Percentiles rank a stretch among this genome's conserved stretches.
phyloP scores from a whole-genome alignment of 2,797 vertebrate species.

The Channallabes apus region DNA sequence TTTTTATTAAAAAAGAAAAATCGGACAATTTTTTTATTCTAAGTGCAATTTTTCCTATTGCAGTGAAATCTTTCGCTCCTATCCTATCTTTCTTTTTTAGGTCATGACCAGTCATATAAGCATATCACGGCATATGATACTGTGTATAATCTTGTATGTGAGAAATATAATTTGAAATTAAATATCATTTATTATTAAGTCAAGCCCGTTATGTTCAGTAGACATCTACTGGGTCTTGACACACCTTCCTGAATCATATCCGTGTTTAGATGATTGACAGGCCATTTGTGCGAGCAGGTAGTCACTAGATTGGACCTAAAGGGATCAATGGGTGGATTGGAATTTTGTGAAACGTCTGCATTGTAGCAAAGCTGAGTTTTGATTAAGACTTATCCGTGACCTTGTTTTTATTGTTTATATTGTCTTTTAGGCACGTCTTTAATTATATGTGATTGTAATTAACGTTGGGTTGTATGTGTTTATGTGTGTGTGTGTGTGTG shows the following conservation, averaged over 20 bases:
- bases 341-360: not conserved
- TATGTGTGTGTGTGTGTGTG: slow-evolving; percentile 18
- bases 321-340: not conserved
- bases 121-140: too few relatives aligned
- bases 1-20: too few relatives aligned
- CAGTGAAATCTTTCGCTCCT: too few relatives aligned
- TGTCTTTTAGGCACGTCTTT: not conserved
- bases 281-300: not conserved
- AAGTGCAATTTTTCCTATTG: too few relatives aligned
- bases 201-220: not conserved
- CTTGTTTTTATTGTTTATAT: not conserved
- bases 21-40: too few relatives aligned
- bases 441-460: slow-evolving; percentile 1
- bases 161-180: too few relatives aligned
- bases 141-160: too few relatives aligned
- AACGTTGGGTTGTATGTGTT: not conserved
- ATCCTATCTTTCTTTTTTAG: too few relatives aligned
- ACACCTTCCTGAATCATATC: not conserved
- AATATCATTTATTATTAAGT: not conserved
- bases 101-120: too few relatives aligned
- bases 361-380: not conserved
- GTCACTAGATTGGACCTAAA: not conserved
- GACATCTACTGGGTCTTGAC: not conserved
- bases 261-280: not conserved
- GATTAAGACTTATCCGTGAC: not conserved